Base-by-base conservation (phyloP, 2,888 invertebrate genomes). In the Pocota personata region DNA sequence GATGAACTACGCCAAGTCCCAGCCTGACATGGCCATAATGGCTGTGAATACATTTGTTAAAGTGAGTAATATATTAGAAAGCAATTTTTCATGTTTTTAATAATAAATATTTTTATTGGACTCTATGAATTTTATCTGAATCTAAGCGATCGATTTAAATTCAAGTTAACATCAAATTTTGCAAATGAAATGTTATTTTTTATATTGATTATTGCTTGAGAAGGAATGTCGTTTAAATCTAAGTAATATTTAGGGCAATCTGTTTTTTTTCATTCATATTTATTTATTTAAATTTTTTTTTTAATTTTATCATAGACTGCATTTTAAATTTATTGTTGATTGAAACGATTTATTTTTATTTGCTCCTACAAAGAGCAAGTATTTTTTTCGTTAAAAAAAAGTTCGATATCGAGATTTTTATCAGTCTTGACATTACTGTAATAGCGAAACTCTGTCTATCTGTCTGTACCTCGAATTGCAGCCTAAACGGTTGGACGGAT, bases 21-120 rank as follows among this genome's bases (percentile, higher is more conserved):
- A 99, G 93, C 99, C 99, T 0, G 99, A 99, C 92, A 98, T 99
- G 97, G 99, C 99, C 72, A 99, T 99, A 86, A 99, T 99, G 99
- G 99, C 99, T 10, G 99, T 99, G 78, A 99, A 99, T 93, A 99
- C 99, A 6, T 99, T 99, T 93, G 99, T 99, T 88, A 99, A 99
- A 96, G 98, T 98, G 94, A 91, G 93, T 90, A 80, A 73, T 24
- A 32, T 57, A 46, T 14, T 37, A 58, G 2, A 35, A 21, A 0
- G 12, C 27, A 21, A 16, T 35, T 35, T 4, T 12, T 30, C 21
- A 43, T 43, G 35, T n/a, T 43, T 52, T 40, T 19, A n/a, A 1
- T 30, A 14, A 7, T n/a, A 24, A 40, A 5, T 40, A 16, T 16
- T 58, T 35, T 21, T 21, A 52, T 52, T 52, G 14, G 14, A 30